Percentiles rank a stretch among this genome's conserved stretches.
Conservation (phyloP, 1,140 invertebrate species). For the Leptoteleia sp. region DNA sequence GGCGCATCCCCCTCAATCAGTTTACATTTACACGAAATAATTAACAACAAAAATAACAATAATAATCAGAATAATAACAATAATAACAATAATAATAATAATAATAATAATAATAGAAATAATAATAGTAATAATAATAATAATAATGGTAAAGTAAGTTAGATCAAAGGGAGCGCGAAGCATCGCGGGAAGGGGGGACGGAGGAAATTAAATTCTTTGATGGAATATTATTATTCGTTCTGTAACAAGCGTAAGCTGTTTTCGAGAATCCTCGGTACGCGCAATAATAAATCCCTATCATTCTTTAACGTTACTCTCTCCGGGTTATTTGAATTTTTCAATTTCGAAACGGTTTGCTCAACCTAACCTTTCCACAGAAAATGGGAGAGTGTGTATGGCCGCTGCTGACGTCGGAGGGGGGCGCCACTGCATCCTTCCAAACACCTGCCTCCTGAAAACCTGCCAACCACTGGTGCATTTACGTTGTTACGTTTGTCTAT, state of each 20-base stretch:
- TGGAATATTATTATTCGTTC: conserved; percentile 9
- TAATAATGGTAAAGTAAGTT: no score
- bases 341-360: conserved; percentile 14
- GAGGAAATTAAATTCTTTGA: conserved; percentile 14
- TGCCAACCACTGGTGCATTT: no score
- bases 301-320: conserved; percentile 11
- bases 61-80: no score
- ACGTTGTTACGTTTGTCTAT: no score
- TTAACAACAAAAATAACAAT: conserved; percentile 37
- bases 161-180: conserved; percentile 10
- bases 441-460: no score
- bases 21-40: conserved; percentile 33
- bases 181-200: background rate
- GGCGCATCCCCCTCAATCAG: conserved; percentile 26
- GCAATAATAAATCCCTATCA: conserved; percentile 7
- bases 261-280: background rate
- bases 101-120: no score
- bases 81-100: no score
- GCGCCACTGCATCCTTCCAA: no score
- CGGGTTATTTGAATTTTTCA: conserved; percentile 10
- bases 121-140: no score
- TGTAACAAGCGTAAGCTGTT: conserved; percentile 7
- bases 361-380: no score
- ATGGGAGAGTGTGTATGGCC: no score
- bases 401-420: no score